Base-by-base conservation (phyloP, 2,888 invertebrate species). In the Acrocyrtus sp. region DNA sequence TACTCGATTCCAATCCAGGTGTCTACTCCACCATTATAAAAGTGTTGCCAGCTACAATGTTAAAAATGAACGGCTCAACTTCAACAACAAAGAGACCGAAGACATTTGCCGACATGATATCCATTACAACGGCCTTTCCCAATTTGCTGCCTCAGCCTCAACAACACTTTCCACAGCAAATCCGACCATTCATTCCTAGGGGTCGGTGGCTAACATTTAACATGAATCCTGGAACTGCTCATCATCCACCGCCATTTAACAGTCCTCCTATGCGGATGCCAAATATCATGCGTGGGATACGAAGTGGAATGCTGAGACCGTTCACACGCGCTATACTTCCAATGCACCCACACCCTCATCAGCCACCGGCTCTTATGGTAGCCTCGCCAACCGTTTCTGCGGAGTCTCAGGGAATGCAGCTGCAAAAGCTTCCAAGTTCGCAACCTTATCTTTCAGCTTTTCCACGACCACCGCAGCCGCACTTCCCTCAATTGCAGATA, bases 11-110 rank as follows among this genome's bases (percentile, higher is more conserved):
- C 5, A 45, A 34, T 1, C 70, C 74, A 8, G 69, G 63, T 1
- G 39, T 63, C 8, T 78, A 74, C 22, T 78, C 79, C 1, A 78
- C 78, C 3, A 29, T 73, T 2, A 53, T 75, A 5, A 77, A 77
- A 27, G 67, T 75, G 2, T 17, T 75, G 3, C 72, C 73, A 19
- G 68, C 62, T 1, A 66, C 56, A 22, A 57, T 70, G 63, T 19
- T 70, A 3, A 57, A 22, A 8, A 24, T 70, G 5, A 70, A 63
- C 34, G 63, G 58, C n/a, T 63, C 70, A 1, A 17, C 45, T 8
- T 22, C 56, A 3, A 57, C 56, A 8, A 63, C 70, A 8, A 39
- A 43, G 19, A 48, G 70, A 5, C 70, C 70, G 0, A 26, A 47
- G 15, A 22, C 51, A 1, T 22, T 24, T 2, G 57, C 70, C 1